Percentiles rank a stretch among this genome's conserved stretches.
Conservation (phyloP, 1,140 invertebrate genomes). For the Nixonia krombeini region DNA sequence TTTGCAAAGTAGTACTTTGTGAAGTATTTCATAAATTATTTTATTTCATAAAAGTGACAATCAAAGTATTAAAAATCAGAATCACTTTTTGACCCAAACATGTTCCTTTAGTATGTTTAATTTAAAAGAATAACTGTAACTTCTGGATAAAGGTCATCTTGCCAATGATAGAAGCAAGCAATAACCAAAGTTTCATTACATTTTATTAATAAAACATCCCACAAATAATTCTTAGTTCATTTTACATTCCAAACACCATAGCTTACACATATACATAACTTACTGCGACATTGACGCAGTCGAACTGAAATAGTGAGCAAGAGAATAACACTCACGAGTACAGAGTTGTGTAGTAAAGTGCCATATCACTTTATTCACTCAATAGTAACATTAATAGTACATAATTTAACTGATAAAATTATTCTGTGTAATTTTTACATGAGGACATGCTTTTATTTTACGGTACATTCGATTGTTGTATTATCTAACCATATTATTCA, state of each 20-base stretch:
- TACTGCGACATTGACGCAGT: constrained; percentile 43
- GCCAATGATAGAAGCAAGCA: constrained; percentile 7
- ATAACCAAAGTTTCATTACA: constrained; percentile 43
- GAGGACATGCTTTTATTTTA: constrained; percentile 67
- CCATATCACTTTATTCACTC: constrained; percentile 70
- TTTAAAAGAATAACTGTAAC: too few species aligned
- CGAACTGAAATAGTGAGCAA: constrained; percentile 35
- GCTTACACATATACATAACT: constrained; percentile 51
- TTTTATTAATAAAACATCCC: constrained; percentile 57
- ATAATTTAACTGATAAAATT: constrained; percentile 70
- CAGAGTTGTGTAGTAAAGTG: constrained; percentile 61
- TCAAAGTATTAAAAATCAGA: too few species aligned
- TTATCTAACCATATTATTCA: constrained; percentile 64
- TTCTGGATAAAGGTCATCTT: constrained; percentile 17
- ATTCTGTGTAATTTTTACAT: constrained; percentile 68
- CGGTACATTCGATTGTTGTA: constrained; percentile 68
- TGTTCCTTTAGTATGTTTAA: too few species aligned
- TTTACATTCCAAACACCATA: constrained; percentile 51
- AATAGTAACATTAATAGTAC: constrained; percentile 72
- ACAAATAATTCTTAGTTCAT: constrained; percentile 51
- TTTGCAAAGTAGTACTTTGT: too few species aligned
- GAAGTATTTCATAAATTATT: too few species aligned
- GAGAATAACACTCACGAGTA: constrained; percentile 53
- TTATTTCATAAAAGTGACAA: too few species aligned
- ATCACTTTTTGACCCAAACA: too few species aligned